Percentiles rank a stretch among this genome's conserved stretches.
These are phyloP conservation scores for Stegana nigrithorax DNA, from an alignment of 2,888 invertebrate genomes.

Conservation along the genomic window DNA sequence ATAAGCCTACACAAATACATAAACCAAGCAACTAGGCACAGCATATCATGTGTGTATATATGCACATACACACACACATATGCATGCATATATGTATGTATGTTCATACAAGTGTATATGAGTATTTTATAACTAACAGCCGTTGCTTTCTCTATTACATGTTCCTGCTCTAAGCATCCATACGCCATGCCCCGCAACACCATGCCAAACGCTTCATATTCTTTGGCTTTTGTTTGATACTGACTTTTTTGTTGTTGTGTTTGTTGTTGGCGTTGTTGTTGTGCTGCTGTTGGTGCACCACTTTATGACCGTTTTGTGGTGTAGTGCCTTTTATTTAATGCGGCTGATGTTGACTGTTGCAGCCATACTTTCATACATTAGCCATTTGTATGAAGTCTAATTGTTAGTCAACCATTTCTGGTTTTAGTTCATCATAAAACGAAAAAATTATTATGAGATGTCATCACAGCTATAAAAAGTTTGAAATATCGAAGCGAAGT, in stretches of 20 bases:
- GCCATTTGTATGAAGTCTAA: conserved; percentile 1
- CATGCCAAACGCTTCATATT: too few species aligned
- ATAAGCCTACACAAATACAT: neutral
- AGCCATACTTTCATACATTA: neutral
- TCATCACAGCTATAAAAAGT: neutral
- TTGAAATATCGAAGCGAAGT: neutral
- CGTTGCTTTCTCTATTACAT: too few species aligned
- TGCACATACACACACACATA: neutral
- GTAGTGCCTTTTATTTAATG: conserved; percentile 34
- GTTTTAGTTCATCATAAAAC: neutral
- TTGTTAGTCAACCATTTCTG: conserved; percentile 36
- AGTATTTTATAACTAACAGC: conserved; percentile 2
- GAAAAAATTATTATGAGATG: too few species aligned
- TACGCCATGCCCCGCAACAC: too few species aligned
- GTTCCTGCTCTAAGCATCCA: neutral
- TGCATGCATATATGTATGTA: neutral
- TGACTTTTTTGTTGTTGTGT: too few species aligned
- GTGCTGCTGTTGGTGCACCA: conserved; percentile 24
- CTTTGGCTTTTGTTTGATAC: too few species aligned
- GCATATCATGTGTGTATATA: neutral
- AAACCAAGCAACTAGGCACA: too few species aligned
- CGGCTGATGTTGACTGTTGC: too few species aligned
- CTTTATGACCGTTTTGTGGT: conserved; percentile 31
- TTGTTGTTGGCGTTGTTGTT: too few species aligned
- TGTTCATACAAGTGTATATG: neutral